Conservation (phyloP, 2,888 invertebrate species). For the Metellina segmentata region DNA sequence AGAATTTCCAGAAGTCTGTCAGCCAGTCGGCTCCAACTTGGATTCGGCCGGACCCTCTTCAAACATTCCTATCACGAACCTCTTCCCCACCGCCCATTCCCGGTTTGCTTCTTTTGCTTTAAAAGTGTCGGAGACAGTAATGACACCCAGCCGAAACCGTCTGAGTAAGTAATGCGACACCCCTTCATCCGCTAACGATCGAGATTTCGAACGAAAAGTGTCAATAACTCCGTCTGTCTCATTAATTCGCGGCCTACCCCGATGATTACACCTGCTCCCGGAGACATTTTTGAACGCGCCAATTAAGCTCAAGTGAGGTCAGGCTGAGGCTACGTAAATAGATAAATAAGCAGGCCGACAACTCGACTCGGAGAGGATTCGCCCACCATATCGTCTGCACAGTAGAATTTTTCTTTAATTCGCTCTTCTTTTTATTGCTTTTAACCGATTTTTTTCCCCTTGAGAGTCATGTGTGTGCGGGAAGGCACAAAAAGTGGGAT, state of each 20-base stretch:
- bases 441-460: neutral
- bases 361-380: constrained; percentile 37
- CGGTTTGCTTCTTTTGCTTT: neutral
- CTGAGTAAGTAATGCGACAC: constrained; percentile 4
- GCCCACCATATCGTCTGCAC: constrained; percentile 30
- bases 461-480: constrained; percentile 15
- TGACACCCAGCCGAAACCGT: neutral
- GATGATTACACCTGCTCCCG: constrained; percentile 17
- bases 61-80: neutral
- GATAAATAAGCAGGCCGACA: constrained; percentile 44
- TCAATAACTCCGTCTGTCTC: constrained; percentile 13
- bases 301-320: constrained; percentile 38
- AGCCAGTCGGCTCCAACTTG: too few species aligned
- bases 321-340: constrained; percentile 26
- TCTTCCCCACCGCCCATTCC: neutral
- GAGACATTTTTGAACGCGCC: constrained; percentile 13
- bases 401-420: neutral
- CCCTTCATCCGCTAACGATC: neutral
- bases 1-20: too few species aligned
- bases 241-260: neutral
- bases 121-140: neutral
- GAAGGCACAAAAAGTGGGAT: neutral
- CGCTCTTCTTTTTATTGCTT: neutral
- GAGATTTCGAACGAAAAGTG: neutral
- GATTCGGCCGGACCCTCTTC: neutral